Evolutionary conservation across 2,113 vertebrate genomes (phyloP), one percentile per base, ranked within the genome.

Genomic region (Anguilla rostrata): DNA sequence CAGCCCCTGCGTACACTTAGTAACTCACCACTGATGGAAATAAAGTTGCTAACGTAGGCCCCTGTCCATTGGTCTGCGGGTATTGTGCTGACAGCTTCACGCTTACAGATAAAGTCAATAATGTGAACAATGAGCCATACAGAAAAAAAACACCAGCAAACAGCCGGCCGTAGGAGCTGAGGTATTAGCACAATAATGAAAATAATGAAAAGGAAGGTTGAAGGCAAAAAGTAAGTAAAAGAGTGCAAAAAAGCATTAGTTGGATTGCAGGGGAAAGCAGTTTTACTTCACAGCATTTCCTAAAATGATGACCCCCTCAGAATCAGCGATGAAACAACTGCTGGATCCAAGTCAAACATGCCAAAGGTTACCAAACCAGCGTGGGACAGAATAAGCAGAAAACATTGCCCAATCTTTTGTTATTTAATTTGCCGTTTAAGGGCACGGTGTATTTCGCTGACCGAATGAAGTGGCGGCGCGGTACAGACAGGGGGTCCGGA

Each of bases 311-410:
- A 39, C 34, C 75, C 11, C 43, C 39, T 16, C 60, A 78, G 66
- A 39, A 78, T 49, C 14, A 16, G 12, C 20, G 1, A 85, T 34
- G 46, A 57, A 43, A 79, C 46, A 56, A 46, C 75, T 39, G 82
- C 46, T 29, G n/a, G 84, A 53, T 79, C 46, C 29, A 53, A 79
- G 15, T 78, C 75, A 60, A 57, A 83, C 56, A 66, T 43, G 56
- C 57, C 39, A 84, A 53, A 11, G 9, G 83, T 34, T 41, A 71
- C 83, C 40, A 71, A 84, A 84, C 39, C 63, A 84, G 83, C 63
- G 39, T 46, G 46, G 40, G 34, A 66, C 22, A 39, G 57, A 5
- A 84, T 60, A 84, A 71, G 49, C 16, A 26, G 85, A 81, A 81
- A 57, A 29, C 1, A 29, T 34, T 15, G 49, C 84, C 43, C 5